Evolutionary conservation across 2,113 vertebrate species (phyloP), one percentile per base, ranked within the genome.

Genomic region (Pica pica): DNA sequence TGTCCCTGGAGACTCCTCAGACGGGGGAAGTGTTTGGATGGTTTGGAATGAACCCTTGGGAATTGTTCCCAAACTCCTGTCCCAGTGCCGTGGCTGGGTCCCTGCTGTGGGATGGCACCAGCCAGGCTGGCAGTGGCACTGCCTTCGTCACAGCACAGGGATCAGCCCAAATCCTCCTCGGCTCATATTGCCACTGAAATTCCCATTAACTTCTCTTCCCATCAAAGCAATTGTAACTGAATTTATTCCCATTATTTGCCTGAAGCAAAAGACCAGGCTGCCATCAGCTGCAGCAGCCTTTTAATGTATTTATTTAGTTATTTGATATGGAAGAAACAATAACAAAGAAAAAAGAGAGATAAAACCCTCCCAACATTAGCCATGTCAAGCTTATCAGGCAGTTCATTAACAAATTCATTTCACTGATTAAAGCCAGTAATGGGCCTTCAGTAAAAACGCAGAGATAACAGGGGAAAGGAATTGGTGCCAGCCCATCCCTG

Each of bases 321-420:
- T 69, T 63, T 65, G 50, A 52, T 56, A 39, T 9, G 23, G 30
- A 55, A 50, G 65, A 21, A 73, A 74, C 13, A 82, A 73, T 23
- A 88, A 65, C 28, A 2, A 33, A 41, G 56, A 26, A 33, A 44
- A 16, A 27, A 26, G 2, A 16, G 59, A 70, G 53, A 73, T 70
- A 69, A 69, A 79, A 41, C 27, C 20, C 1, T 14, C 11, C 18
- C 28, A 31, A 8, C 39, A 71, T 78, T 27, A 87, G 47, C 75
- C 60, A 4, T 13, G 52, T 69, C 55, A 42, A 81, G 50, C 42
- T 83, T 83, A 93, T 93, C 89, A 90, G 68, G 75, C 61, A 57
- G 56, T 27, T 91, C 79, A 83, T 91, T 93, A 96, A 39, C 47
- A 71, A 79, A 85, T 76, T 69, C 59, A 65, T 89, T 94, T 83